A percentile compares a stretch with the other conserved stretches of the same genome.
These are phyloP conservation scores for Nasonia oneida DNA, from an alignment of 2,888 invertebrate genomes.

Conservation along the genomic window DNA sequence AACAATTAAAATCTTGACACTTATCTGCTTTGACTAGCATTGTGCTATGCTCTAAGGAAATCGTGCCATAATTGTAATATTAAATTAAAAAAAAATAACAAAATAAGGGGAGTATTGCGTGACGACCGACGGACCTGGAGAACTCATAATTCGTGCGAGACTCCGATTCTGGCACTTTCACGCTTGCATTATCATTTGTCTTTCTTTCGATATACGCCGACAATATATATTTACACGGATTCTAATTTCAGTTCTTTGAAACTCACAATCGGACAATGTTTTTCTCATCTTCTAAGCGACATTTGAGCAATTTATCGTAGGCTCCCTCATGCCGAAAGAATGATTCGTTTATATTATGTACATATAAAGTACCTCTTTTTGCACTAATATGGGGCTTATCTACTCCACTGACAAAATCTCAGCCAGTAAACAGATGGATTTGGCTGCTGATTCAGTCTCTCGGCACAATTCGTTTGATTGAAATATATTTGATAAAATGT, in stretches of 20 bases:
- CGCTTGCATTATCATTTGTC: conserved; percentile 47
- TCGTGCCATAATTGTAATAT: conserved; percentile 58
- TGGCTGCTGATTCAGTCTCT: conserved; percentile 54
- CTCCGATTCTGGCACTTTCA: conserved; percentile 59
- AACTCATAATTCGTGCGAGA: conserved; percentile 61
- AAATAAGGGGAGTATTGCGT: conserved; percentile 55
- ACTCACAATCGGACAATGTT: conserved; percentile 48
- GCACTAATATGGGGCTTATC: conserved; percentile 19
- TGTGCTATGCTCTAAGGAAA: conserved; percentile 65
- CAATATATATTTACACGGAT: conserved; percentile 61
- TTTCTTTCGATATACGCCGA: conserved; percentile 46
- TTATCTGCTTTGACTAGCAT: conserved; percentile 69
- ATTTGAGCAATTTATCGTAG: conserved; percentile 53
- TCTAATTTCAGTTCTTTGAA: conserved; percentile 49
- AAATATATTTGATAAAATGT: conserved; percentile 51
- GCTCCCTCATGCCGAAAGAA: conserved; percentile 56
- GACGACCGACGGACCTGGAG: conserved; percentile 36
- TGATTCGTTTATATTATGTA: conserved; percentile 53
- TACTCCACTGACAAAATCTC: conserved; percentile 30
- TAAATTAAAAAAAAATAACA: conserved; percentile 58
- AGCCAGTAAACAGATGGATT: conserved; percentile 19
- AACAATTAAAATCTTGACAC: conserved; percentile 66
- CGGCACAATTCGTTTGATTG: conserved; percentile 54
- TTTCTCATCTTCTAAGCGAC: conserved; percentile 46
- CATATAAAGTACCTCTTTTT: conserved; percentile 54